Evolutionary conservation across 2,113 vertebrate genomes (phyloP).

Genomic region (Mesitornis unicolor): DNA sequence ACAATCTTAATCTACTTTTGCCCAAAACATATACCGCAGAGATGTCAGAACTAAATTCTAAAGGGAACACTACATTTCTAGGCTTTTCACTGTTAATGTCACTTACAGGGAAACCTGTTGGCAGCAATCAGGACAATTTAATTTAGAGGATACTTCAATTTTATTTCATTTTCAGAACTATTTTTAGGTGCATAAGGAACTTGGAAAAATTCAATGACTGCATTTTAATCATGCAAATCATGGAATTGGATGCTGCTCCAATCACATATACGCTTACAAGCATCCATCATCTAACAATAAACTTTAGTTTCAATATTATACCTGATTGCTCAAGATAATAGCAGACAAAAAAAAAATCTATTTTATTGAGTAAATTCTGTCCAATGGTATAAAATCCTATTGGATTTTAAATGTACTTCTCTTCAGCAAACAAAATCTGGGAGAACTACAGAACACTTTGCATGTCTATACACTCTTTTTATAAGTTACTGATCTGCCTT

Average conservation of each 20-base stretch:
- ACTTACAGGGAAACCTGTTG: not conserved
- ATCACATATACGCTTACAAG: not conserved
- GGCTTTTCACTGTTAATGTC: not conserved
- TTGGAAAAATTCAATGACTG: not conserved
- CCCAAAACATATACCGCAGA: not conserved
- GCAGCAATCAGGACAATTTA: not conserved
- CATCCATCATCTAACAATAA: not conserved
- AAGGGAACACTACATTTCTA: not conserved
- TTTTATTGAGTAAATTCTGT: not conserved
- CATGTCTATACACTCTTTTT: not conserved
- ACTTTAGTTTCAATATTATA: not conserved
- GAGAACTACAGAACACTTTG: not conserved
- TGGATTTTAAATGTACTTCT: not conserved
- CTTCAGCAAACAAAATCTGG: not conserved
- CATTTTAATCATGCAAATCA: not conserved
- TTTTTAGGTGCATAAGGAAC: not conserved
- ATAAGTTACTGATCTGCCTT: not conserved
- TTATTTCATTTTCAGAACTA: not conserved
- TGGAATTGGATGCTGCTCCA: not conserved
- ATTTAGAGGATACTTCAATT: not conserved
- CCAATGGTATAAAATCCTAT: not conserved
- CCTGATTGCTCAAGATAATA: not conserved
- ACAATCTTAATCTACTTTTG: not conserved
- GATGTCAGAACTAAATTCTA: not conserved
- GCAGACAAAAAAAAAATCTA: not conserved